A percentile compares a stretch with the other conserved stretches of the same genome.
Conservation (phyloP, 2,888 invertebrate genomes). For the Agrotis puta region DNA sequence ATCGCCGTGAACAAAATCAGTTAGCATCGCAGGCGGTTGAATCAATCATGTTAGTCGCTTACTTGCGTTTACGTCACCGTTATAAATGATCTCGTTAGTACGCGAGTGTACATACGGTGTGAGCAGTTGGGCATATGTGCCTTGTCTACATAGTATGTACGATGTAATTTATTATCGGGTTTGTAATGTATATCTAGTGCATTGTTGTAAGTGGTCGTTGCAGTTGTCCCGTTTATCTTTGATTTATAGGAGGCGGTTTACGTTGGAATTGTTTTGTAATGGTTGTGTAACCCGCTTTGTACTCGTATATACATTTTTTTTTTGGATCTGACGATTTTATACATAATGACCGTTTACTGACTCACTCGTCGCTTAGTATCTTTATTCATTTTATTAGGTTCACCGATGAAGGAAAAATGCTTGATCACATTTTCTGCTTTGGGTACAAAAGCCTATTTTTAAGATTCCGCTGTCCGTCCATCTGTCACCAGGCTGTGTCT, state of each 20-base stretch:
- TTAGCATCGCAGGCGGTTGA: slow-evolving; percentile 45
- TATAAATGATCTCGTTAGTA: slow-evolving; percentile 60
- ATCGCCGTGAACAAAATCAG: slow-evolving; percentile 46
- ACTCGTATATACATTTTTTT: too few species aligned
- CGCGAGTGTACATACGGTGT: background rate
- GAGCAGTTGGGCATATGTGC: slow-evolving; percentile 21
- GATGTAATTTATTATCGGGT: slow-evolving; percentile 37
- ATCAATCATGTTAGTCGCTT: slow-evolving; percentile 58
- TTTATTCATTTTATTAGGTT: too few species aligned
- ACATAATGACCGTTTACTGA: too few species aligned
- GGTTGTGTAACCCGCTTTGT: too few species aligned
- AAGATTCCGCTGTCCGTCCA: too few species aligned
- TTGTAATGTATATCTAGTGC: slow-evolving; percentile 43
- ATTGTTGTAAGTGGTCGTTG: slow-evolving; percentile 15
- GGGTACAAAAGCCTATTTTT: too few species aligned
- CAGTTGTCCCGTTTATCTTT: slow-evolving; percentile 14
- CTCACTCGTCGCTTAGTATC: too few species aligned
- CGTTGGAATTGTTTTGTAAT: too few species aligned
- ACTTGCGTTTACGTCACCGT: slow-evolving; percentile 57
- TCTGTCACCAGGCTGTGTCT: too few species aligned
- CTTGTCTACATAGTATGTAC: background rate
- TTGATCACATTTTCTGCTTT: too few species aligned
- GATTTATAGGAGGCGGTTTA: slow-evolving; percentile 5
- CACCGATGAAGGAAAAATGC: too few species aligned
- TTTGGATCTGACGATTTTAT: too few species aligned